phyloP scores from a whole-genome alignment of 2,888 invertebrate species.

The Epirrhoe tristata region DNA sequence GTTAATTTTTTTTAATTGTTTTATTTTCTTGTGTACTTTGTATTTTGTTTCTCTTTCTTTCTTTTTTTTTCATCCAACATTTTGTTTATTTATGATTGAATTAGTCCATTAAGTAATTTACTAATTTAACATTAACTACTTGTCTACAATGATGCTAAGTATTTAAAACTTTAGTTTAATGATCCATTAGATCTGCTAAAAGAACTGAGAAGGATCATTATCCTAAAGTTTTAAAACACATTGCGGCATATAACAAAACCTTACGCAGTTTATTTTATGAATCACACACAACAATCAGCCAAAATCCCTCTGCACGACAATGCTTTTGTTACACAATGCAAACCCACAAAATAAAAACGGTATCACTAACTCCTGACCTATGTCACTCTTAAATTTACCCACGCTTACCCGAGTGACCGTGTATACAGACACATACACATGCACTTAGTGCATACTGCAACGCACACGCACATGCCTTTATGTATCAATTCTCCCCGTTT shows the following conservation, averaged over 20 bases:
- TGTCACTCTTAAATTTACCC: slow-evolving; percentile 56
- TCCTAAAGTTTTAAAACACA: not conserved
- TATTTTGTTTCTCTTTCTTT: no score
- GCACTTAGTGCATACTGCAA: slow-evolving; percentile 39
- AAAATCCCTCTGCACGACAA: not conserved
- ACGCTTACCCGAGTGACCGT: slow-evolving; percentile 67
- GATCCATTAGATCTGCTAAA: no score
- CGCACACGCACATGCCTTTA: slow-evolving; percentile 62
- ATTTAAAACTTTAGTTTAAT: no score
- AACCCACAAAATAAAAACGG: slow-evolving; percentile 30
- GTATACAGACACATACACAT: slow-evolving; percentile 43
- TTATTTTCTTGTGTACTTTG: no score
- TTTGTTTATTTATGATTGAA: no score
- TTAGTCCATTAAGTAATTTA: no score
- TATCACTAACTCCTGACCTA: slow-evolving; percentile 62
- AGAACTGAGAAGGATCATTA: no score
- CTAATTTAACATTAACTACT: no score
- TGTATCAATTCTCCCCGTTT: slow-evolving; percentile 59
- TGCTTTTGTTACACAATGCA: slow-evolving; percentile 14
- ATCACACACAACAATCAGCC: not conserved
- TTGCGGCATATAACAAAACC: not conserved
- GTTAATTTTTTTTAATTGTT: no score
- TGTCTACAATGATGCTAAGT: no score
- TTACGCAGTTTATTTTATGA: not conserved
- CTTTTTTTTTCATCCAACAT: no score